Conservation (phyloP, 2,113 vertebrate species). For the Gorsachius goisagi region DNA sequence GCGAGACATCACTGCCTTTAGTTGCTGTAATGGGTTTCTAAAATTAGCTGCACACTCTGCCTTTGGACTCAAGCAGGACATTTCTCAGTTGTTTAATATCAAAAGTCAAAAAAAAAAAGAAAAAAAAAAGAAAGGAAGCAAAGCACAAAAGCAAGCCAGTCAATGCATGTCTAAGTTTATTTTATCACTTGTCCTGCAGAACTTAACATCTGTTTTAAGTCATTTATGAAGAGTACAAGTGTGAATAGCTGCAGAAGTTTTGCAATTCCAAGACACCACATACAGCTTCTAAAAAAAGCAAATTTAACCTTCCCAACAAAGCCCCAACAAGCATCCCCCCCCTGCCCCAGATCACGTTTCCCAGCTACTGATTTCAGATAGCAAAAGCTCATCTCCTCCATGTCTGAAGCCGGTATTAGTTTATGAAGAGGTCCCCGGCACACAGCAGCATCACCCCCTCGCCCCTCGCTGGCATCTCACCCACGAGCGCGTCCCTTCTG, state of each 20-base stretch:
- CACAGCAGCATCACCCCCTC: not conserved
- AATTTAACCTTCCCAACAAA: conserved; percentile 35
- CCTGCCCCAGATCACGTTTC: not conserved
- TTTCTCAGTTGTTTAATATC: conserved; percentile 31
- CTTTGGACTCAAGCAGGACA: not conserved
- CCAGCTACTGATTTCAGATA: not conserved
- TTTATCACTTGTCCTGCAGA: conserved; percentile 13
- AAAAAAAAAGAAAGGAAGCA: not conserved
- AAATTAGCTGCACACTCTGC: conserved; percentile 32
- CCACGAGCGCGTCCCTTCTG: not conserved
- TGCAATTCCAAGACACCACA: conserved; percentile 45
- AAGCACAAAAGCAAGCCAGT: conserved; percentile 7
- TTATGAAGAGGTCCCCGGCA: not conserved
- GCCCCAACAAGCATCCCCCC: not conserved
- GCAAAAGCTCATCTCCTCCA: not conserved
- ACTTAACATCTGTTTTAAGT: conserved; percentile 32
- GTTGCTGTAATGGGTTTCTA: conserved; percentile 15
- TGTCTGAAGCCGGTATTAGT: not conserved
- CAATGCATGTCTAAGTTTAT: conserved; percentile 51
- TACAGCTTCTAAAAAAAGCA: conserved; percentile 43
- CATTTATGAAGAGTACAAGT: conserved; percentile 37
- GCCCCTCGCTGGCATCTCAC: not conserved
- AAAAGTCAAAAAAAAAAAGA: not conserved
- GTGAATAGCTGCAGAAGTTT: conserved; percentile 47
- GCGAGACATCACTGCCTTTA: not conserved